phyloP scores from a whole-genome alignment of 2,113 vertebrate species.

The Coptodon bakossiorum region DNA sequence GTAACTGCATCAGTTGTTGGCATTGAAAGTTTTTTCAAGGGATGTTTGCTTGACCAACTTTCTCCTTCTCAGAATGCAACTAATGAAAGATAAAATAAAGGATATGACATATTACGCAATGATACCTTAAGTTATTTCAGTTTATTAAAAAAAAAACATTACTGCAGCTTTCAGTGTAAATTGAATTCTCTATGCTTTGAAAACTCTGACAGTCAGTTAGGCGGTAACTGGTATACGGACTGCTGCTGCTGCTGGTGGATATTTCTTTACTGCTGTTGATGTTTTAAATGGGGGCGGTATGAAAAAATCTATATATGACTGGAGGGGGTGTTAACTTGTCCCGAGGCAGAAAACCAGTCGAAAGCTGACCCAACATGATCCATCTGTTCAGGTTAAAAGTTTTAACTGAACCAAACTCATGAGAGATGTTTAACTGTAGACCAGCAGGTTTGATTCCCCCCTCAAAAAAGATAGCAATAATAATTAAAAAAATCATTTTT shows the following conservation, averaged over 20 bases:
- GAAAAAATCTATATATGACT: conserved; percentile 24
- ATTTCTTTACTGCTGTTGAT: background rate
- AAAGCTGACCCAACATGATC: background rate
- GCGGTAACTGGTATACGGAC: background rate
- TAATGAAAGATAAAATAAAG: background rate
- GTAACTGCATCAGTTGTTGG: background rate
- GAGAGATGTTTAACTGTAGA: background rate
- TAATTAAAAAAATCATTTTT: background rate
- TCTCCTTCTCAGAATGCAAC: background rate
- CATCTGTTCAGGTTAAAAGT: conserved; percentile 3
- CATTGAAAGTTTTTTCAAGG: background rate
- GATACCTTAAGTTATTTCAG: background rate
- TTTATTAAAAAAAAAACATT: background rate
- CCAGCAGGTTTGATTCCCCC: background rate
- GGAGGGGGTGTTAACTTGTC: background rate
- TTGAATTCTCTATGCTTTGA: background rate
- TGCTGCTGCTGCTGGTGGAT: background rate
- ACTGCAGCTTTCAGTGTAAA: background rate
- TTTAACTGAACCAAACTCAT: background rate
- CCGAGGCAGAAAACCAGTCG: background rate
- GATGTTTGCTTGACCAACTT: background rate
- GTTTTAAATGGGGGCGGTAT: background rate
- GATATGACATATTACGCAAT: background rate
- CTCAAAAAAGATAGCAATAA: background rate
- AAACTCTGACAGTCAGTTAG: background rate